A percentile compares a stretch with the other conserved stretches of the same genome.
Evolutionary conservation across 2,113 vertebrate genomes (phyloP).

Genomic region (Eidolon helvum): DNA sequence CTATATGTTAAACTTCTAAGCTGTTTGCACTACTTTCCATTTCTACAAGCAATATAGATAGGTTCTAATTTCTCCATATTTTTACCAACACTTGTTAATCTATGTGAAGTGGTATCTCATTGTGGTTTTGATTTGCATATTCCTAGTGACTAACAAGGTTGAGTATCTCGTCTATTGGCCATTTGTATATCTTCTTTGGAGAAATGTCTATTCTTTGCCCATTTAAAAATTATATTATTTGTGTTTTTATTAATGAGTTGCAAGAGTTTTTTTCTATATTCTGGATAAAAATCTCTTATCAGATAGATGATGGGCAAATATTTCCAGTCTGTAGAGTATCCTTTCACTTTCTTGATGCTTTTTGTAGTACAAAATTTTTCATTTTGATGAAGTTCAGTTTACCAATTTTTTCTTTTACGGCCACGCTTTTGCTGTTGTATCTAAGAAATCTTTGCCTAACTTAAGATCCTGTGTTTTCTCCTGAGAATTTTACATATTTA

Average conservation of each 20-base stretch:
- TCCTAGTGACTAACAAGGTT: neutral
- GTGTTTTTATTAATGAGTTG: neutral
- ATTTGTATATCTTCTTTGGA: neutral
- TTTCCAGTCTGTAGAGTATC: neutral
- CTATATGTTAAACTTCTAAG: neutral
- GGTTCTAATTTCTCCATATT: no score
- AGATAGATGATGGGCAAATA: neutral
- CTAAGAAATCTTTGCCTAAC: neutral
- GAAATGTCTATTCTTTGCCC: neutral
- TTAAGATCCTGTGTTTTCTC: neutral
- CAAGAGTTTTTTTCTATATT: neutral
- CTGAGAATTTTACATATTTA: neutral
- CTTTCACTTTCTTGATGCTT: neutral
- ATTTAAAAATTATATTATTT: neutral
- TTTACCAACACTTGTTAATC: neutral
- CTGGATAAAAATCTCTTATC: neutral
- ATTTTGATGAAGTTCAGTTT: neutral
- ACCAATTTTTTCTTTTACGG: neutral
- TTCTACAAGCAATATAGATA: no score
- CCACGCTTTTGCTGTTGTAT: neutral
- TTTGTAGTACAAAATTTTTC: neutral
- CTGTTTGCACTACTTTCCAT: no score
- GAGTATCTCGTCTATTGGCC: neutral
- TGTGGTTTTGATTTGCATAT: neutral
- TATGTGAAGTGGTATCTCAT: neutral